Base-by-base conservation (phyloP, 2,888 invertebrate species). In the Erpobdella octoculata region DNA sequence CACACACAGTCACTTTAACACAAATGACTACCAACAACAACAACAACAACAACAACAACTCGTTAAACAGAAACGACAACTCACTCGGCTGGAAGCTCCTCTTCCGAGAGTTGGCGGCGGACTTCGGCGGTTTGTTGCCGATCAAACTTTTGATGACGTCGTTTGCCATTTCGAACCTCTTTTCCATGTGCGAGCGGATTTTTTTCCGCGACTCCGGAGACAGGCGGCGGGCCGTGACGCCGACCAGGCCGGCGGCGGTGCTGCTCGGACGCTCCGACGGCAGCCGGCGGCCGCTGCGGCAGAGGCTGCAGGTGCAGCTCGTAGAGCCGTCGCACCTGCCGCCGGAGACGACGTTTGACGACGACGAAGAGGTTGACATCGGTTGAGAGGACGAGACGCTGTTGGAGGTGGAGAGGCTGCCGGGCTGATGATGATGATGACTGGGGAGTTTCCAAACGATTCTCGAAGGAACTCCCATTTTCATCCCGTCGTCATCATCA, bases 111-210 rank as follows among this genome's bases (percentile, higher is more conserved):
- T 35, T 33, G 5, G 12, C 12, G 15, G 12, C 15, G 15, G 18
- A 21, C n/a, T 35, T 33, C 31, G 33, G 35, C 31, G 18, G 35
- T n/a, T 46, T 41, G 12, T 65, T 15, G 25, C 35, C 37, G 3
- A 25, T 67, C 41, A 67, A 25, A 28, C 33, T 25, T 5, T 41
- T 67, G 25, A 67, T 28, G 15, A 67, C 12, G 12, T 67, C 46
- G 3, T n/a, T 46, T 2, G 67, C 67, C 5, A 46, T 46, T n/a
- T 46, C 46, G 15, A 31, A 37, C 31, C 67, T 67, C 67, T 67
- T 46, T 18, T 41, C 46, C 21, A 41, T 37, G 25, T 25, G 25
- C 67, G 28, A 3, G 38, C 46, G 31, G 38, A 41, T 21, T 38
- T 41, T 28, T 67, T 33, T 41, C 46, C 46, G 18, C 46, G n/a